Conservation (phyloP, 2,113 vertebrate genomes). For the Montifringilla adamsi region DNA sequence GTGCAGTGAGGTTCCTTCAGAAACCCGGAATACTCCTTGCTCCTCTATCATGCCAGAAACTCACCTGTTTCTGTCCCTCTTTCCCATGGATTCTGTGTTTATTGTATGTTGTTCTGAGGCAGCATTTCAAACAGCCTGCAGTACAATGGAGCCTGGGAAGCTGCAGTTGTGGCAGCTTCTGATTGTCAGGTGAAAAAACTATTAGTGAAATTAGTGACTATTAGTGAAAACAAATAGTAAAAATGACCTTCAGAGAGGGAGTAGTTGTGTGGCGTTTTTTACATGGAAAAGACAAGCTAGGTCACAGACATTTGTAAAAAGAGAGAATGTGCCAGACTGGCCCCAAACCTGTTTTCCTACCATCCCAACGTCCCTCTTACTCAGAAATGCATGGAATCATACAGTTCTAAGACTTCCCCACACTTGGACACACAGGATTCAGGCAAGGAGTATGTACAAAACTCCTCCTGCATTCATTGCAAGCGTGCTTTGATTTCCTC, state of each 20-base stretch:
- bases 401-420: not conserved
- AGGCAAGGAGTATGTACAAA: not conserved
- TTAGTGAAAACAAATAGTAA: not conserved
- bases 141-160: not conserved
- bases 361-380: not conserved
- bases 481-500: not conserved
- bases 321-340: not conserved
- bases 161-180: not conserved
- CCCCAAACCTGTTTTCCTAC: not conserved
- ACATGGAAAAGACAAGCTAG: not conserved
- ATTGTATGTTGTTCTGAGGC: not conserved
- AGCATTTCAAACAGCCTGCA: not conserved
- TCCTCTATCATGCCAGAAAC: not conserved
- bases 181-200: conserved; percentile 16
- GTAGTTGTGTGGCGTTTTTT: not conserved
- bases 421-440: not conserved
- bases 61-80: not conserved
- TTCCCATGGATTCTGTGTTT: conserved; percentile 15
- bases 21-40: not conserved
- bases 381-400: not conserved
- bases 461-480: not conserved
- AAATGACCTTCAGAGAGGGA: conserved; percentile 1
- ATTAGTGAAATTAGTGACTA: too few species aligned
- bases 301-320: not conserved
- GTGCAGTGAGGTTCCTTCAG: not conserved